Evolutionary conservation across 2,888 invertebrate genomes (phyloP), one percentile per base, ranked within the genome.

Genomic region (Encarsia formosa): DNA sequence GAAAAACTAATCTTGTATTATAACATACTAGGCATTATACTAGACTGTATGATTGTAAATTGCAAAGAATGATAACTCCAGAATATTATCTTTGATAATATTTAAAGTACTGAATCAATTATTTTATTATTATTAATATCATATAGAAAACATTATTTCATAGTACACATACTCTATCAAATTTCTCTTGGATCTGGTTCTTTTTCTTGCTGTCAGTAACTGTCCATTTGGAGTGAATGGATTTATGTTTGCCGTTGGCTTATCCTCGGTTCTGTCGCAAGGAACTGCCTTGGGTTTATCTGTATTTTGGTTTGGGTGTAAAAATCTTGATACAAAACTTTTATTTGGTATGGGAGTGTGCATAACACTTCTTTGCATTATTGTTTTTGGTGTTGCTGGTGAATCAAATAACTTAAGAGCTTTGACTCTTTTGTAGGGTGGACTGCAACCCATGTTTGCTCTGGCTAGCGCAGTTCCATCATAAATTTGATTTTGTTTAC

Each of bases 371-470:
- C 86, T 87, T 66, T 87, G 83, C 26, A 88, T 74, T 16, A 92
- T 78, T 0, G 89, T 89, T 76, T 90, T 91, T 4, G 92, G 91
- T 4, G 91, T 91, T 58, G 88, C 84, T 1, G 91, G 91, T 44
- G 88, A 88, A 75, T 91, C 91, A 66, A 89, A 89, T 1, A 93
- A 76, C 61, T 90, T 83, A 65, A 76, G 67, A 1, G 83, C 79
- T 59, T 80, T 69, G 29, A 82, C 80, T 60, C 79, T 70, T 60
- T 80, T 79, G 60, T 81, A 82, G 8, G 84, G 84, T 26, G 84
- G 84, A 67, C 79, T 79, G 56, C 75, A 76, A 11, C 75, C 68
- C 65, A 69, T 65, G 40, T 61, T 61, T 40, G 64, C 61, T 62
- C 66, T 69, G 37, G 66, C 63, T 26, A 59, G 63, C 46, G 59